phyloP scores from a whole-genome alignment of 1,140 invertebrate species.

The Ceratosolen fusciceps region DNA sequence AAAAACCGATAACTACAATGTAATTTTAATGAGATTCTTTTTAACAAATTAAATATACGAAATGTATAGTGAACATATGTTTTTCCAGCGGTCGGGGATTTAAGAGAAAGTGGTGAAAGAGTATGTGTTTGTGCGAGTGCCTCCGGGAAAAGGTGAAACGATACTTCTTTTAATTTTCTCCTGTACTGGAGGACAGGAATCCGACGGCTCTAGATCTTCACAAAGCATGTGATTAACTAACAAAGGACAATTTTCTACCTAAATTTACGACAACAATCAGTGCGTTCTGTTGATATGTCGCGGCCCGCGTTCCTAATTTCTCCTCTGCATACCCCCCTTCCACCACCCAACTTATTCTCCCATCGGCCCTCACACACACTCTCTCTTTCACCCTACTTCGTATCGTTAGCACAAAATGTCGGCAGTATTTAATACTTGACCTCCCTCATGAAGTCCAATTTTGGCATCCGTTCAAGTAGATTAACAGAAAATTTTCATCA shows the following conservation, averaged over 20 bases:
- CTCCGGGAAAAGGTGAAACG: neutral
- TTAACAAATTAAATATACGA: too few relatives aligned
- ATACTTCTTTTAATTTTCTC: neutral
- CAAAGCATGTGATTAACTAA: neutral
- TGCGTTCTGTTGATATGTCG: constrained; percentile 18
- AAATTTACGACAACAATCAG: constrained; percentile 32
- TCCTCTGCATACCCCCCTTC: constrained; percentile 11
- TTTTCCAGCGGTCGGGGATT: too few relatives aligned
- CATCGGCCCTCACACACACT: neutral
- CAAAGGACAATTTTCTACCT: neutral
- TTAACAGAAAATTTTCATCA: too few relatives aligned
- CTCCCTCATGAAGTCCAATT: neutral
- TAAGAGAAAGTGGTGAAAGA: neutral
- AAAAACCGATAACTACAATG: too few relatives aligned
- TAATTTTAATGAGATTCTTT: too few relatives aligned
- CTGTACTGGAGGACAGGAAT: neutral
- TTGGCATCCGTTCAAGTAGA: neutral
- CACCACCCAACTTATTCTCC: neutral
- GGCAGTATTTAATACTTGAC: neutral
- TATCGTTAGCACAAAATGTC: neutral
- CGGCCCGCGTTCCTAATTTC: constrained; percentile 1
- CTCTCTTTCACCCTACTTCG: neutral
- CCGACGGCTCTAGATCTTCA: neutral
- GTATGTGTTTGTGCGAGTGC: neutral
- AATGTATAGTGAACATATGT: too few relatives aligned